These are phyloP conservation scores for Lasioglossum oenotherae DNA, from an alignment of 2,888 invertebrate species.

Conservation along the genomic window DNA sequence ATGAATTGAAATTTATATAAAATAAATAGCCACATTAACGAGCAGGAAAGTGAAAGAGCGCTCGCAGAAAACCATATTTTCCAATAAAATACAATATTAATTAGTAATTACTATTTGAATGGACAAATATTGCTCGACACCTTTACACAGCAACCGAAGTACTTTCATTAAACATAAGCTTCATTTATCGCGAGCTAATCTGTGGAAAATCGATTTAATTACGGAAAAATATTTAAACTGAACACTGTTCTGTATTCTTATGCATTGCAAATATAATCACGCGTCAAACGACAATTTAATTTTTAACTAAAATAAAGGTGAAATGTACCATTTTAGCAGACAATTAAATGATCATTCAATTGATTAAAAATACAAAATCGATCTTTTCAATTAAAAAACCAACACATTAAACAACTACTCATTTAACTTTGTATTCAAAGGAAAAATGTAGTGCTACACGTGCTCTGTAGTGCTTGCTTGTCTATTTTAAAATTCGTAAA, in stretches of 20 bases:
- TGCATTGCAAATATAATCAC: not conserved
- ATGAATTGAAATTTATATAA: constrained; percentile 17
- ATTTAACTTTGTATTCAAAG: not conserved
- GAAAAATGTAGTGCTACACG: not conserved
- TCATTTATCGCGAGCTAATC: not conserved
- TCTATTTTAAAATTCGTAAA: no score
- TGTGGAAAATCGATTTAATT: not conserved
- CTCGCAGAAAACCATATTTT: constrained; percentile 22
- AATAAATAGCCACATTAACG: constrained; percentile 10
- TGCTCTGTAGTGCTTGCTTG: no score
- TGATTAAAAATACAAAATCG: not conserved
- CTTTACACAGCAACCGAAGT: not conserved
- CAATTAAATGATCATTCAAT: not conserved
- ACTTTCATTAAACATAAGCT: not conserved
- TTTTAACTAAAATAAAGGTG: not conserved
- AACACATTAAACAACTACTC: not conserved
- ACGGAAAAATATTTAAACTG: not conserved
- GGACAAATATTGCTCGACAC: constrained; percentile 10
- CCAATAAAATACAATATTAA: constrained; percentile 21
- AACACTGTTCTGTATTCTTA: not conserved
- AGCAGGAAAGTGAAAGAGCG: constrained; percentile 11
- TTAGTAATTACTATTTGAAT: constrained; percentile 1
- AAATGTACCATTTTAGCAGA: not conserved
- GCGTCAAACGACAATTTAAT: not conserved
- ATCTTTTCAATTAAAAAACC: not conserved